A percentile compares a stretch with the other conserved stretches of the same genome.
phyloP scores from a whole-genome alignment of 2,797 vertebrate species.

The Menidia menidia region DNA sequence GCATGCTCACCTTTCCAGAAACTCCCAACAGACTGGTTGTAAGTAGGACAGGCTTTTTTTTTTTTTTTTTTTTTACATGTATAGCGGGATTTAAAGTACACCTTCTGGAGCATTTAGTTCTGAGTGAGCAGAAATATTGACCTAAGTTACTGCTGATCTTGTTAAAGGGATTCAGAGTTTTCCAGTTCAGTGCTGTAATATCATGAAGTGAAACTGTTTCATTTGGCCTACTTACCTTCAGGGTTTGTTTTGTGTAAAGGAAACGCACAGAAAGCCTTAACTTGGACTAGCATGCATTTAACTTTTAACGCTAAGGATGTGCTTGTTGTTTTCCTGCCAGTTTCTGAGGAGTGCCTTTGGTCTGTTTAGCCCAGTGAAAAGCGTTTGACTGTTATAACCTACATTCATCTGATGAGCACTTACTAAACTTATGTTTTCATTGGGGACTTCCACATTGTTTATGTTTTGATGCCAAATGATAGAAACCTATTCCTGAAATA shows the following conservation, averaged over 20 bases:
- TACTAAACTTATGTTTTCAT: neutral
- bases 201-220: neutral
- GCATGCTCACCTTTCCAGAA: constrained; percentile 86
- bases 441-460: neutral
- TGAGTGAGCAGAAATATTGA: neutral
- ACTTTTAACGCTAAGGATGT: neutral
- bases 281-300: neutral
- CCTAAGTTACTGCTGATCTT: neutral
- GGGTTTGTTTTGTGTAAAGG: neutral
- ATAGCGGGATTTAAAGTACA: constrained; percentile 23
- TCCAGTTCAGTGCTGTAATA: neutral
- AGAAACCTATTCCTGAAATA: too few species aligned
- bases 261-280: constrained; percentile 4
- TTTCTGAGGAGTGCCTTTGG: neutral
- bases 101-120: constrained; percentile 11
- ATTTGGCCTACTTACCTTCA: neutral
- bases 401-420: neutral
- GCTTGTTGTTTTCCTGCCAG: neutral
- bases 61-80: neutral
- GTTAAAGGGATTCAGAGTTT: too few species aligned
- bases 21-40: constrained; percentile 83
- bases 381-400: neutral
- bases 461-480: neutral
- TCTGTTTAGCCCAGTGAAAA: neutral
- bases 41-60: constrained; percentile 58